Evolutionary conservation across 2,113 vertebrate genomes (phyloP).

Genomic region (Alligator sinensis): DNA sequence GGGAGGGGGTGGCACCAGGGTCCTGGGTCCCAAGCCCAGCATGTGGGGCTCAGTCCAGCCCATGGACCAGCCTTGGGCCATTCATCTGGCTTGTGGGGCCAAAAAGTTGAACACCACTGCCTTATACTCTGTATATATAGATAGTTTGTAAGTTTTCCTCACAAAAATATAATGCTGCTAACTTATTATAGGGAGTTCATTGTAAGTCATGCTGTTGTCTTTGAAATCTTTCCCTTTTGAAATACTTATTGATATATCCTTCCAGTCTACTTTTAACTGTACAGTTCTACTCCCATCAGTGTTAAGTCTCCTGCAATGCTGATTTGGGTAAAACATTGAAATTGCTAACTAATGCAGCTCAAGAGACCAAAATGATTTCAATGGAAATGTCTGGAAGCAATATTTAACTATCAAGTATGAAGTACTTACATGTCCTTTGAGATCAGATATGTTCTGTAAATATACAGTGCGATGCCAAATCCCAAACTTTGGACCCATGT

Average conservation of each 20-base stretch:
- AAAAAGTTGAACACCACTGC: too few relatives aligned
- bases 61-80: too few relatives aligned
- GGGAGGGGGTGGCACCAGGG: too few relatives aligned
- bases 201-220: not conserved
- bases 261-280: not conserved
- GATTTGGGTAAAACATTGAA: not conserved
- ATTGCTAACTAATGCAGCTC: not conserved
- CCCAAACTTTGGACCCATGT: not conserved
- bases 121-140: not conserved
- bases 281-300: not conserved
- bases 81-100: too few relatives aligned
- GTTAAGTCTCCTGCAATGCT: not conserved
- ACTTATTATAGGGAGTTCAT: not conserved
- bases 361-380: not conserved
- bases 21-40: too few relatives aligned
- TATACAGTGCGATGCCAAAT: not conserved
- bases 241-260: not conserved
- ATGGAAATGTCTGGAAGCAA: not conserved
- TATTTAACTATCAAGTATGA: not conserved
- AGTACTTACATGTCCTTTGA: not conserved
- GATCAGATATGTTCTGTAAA: not conserved
- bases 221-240: not conserved
- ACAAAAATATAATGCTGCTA: not conserved
- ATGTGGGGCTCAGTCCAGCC: too few relatives aligned
- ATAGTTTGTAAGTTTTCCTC: not conserved